phyloP scores from a whole-genome alignment of 2,113 vertebrate genomes.

The Coracopsis vasa region DNA sequence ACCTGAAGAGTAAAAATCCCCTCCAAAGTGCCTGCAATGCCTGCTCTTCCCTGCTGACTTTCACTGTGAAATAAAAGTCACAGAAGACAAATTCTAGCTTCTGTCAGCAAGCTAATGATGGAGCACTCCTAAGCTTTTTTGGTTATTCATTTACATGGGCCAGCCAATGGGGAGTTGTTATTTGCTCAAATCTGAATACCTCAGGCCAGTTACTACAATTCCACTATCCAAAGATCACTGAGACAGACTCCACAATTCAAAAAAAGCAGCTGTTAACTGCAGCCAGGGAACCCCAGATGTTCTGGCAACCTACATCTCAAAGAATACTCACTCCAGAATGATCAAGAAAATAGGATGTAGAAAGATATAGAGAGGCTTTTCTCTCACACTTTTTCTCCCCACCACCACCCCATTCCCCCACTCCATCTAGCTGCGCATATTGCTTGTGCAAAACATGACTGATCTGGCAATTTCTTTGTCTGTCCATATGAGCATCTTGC shows the following conservation, averaged over 20 bases:
- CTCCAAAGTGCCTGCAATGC: neutral
- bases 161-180: neutral
- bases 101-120: neutral
- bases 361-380: neutral
- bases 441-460: neutral
- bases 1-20: neutral
- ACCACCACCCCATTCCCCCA: neutral
- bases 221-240: neutral
- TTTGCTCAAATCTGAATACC: neutral
- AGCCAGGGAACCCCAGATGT: neutral
- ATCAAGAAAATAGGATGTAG: neutral
- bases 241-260: neutral
- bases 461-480: neutral
- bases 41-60: neutral
- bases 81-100: neutral
- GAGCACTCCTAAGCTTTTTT: neutral
- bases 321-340: neutral
- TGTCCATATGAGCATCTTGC: neutral
- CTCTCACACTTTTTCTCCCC: neutral
- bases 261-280: neutral
- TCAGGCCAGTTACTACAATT: neutral
- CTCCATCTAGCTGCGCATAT: neutral
- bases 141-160: neutral
- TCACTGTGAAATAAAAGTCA: neutral
- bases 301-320: neutral